phyloP scores from a whole-genome alignment of 2,113 vertebrate species.

The Plotosus lineatus region DNA sequence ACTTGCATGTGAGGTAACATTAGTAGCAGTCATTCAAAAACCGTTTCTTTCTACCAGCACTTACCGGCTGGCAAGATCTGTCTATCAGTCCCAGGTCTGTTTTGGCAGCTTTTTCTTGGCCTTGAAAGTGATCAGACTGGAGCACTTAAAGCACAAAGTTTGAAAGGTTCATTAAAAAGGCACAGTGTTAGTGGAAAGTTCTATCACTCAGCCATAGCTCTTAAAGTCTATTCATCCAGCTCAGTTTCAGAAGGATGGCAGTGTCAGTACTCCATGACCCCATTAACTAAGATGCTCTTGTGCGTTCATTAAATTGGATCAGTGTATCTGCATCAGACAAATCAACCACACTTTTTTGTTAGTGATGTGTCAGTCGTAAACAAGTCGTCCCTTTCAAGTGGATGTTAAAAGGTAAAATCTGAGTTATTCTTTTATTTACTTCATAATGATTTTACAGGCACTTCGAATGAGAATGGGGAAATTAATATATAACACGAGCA shows the following conservation, averaged over 20 bases:
- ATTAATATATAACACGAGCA: background rate
- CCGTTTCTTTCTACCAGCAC: slow-evolving; percentile 1
- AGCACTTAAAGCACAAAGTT: background rate
- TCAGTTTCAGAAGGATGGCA: slow-evolving; percentile 30
- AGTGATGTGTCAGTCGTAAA: background rate
- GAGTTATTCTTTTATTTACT: background rate
- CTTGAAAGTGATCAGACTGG: background rate
- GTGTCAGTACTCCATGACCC: slow-evolving; percentile 23
- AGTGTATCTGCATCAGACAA: slow-evolving; percentile 12
- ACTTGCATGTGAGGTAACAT: background rate
- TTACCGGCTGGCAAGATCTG: background rate
- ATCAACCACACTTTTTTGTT: background rate
- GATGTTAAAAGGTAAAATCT: background rate
- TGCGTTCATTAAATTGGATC: slow-evolving; percentile 15
- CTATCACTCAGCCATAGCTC: slow-evolving; percentile 14
- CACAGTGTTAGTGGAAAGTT: background rate
- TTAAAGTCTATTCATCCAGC: slow-evolving; percentile 42
- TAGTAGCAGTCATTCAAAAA: background rate
- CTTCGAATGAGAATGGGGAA: background rate
- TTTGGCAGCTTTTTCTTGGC: background rate
- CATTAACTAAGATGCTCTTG: slow-evolving; percentile 27
- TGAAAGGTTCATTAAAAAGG: background rate
- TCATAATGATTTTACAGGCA: background rate
- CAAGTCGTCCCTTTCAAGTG: background rate
- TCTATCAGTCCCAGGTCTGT: slow-evolving; percentile 12